These are phyloP conservation scores for Limenitis camilla DNA, from an alignment of 2,888 invertebrate species.

Conservation along the genomic window DNA sequence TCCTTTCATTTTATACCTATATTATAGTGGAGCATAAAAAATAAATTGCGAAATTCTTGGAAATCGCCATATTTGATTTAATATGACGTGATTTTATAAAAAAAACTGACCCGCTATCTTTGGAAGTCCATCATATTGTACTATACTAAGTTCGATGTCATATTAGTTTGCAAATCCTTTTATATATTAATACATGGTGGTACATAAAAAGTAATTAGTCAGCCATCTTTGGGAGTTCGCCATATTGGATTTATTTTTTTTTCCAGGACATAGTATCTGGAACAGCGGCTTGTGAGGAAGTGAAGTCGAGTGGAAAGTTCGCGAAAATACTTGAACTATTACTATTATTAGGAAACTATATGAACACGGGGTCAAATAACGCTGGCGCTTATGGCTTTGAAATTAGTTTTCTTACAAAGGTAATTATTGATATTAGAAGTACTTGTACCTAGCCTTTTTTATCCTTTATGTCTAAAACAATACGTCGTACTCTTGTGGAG, in stretches of 20 bases:
- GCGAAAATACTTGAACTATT: conserved; percentile 91
- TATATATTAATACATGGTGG: neutral
- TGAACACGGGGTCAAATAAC: conserved; percentile 96
- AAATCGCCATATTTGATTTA: too few relatives aligned
- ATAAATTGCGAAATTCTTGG: too few relatives aligned
- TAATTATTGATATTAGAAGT: conserved; percentile 36
- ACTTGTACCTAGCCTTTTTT: neutral
- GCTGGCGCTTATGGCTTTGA: conserved; percentile 97
- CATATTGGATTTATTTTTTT: neutral
- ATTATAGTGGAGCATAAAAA: too few relatives aligned
- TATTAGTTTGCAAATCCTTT: neutral
- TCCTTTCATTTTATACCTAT: too few relatives aligned
- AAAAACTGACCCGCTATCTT: too few relatives aligned
- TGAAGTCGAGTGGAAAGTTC: conserved; percentile 91
- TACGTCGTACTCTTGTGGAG: too few relatives aligned
- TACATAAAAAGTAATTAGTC: too few relatives aligned
- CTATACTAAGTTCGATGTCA: too few relatives aligned
- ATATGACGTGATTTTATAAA: too few relatives aligned
- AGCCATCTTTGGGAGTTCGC: too few relatives aligned
- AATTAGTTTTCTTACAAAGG: conserved; percentile 95
- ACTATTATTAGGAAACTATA: conserved; percentile 93
- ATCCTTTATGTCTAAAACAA: too few relatives aligned
- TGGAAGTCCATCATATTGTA: too few relatives aligned
- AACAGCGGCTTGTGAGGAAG: conserved; percentile 96
- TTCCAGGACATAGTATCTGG: conserved; percentile 91